These are phyloP conservation scores for Python bivittatus DNA, from an alignment of 2,113 vertebrate genomes.

Conservation along the genomic window DNA sequence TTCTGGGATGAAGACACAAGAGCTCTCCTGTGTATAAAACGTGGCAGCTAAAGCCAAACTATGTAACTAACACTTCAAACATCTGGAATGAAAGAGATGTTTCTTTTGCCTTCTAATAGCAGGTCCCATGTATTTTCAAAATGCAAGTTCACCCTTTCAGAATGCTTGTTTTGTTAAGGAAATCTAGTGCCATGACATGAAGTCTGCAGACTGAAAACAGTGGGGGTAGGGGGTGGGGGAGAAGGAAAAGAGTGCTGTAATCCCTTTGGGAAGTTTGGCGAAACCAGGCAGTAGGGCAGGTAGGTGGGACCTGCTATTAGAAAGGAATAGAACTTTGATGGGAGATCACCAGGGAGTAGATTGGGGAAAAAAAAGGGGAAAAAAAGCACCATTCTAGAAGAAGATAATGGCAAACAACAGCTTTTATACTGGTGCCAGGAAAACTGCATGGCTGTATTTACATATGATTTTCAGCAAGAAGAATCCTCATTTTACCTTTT, in stretches of 20 bases:
- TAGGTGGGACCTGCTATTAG: not conserved
- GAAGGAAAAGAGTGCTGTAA: not conserved
- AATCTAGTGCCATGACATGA: not conserved
- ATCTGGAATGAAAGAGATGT: not conserved
- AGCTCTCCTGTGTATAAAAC: not conserved
- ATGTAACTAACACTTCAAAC: not conserved
- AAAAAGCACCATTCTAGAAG: not conserved
- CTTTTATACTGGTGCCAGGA: not conserved
- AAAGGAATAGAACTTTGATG: not conserved
- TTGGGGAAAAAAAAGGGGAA: not conserved
- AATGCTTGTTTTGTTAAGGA: not conserved
- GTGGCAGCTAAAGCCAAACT: not conserved
- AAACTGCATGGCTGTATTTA: not conserved
- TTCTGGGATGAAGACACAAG: not conserved
- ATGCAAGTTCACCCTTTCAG: not conserved
- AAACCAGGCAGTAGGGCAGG: not conserved
- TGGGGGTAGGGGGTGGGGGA: not conserved
- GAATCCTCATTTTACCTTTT: not conserved
- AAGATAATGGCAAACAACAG: not conserved
- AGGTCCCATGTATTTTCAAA: not conserved
- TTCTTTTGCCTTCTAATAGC: not conserved
- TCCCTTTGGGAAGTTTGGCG: not conserved
- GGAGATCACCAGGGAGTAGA: not conserved
- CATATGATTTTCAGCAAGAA: not conserved
- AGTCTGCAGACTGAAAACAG: not conserved